These are phyloP conservation scores for Habropoda laboriosa DNA, from an alignment of 1,140 invertebrate genomes.

Conservation along the genomic window DNA sequence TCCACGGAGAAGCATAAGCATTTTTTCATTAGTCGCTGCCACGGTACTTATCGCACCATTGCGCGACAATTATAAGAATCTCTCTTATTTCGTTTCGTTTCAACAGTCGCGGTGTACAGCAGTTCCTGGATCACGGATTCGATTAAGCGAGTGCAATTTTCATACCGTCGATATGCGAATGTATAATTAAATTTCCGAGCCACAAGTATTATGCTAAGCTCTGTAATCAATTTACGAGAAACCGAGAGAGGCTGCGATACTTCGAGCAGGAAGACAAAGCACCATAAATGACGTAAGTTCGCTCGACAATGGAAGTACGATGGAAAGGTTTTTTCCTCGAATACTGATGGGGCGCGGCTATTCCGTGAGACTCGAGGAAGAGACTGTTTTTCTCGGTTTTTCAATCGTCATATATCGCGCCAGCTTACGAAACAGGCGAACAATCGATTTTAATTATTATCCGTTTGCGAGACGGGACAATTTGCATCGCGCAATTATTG, in stretches of 20 bases:
- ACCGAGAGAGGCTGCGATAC: conserved; percentile 21
- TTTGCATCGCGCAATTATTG: too few species aligned
- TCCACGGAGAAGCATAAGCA: conserved; percentile 50
- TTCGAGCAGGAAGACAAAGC: conserved; percentile 32
- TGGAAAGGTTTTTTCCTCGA: conserved; percentile 49
- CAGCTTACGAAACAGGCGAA: background rate
- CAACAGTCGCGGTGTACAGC: background rate
- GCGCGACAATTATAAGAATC: conserved; percentile 3
- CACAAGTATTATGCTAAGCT: conserved; percentile 33
- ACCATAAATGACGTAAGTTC: conserved; percentile 32
- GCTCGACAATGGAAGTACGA: conserved; percentile 15
- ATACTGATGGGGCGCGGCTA: conserved; percentile 24
- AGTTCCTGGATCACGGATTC: conserved; percentile 38
- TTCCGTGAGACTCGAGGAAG: background rate
- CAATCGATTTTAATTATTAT: background rate
- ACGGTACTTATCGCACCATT: conserved; percentile 27
- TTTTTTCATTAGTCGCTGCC: conserved; percentile 45
- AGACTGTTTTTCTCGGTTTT: background rate
- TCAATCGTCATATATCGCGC: background rate
- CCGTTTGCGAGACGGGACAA: too few species aligned
- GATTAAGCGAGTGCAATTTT: conserved; percentile 32
- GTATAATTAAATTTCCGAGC: conserved; percentile 33
- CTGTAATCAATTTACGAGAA: conserved; percentile 36
- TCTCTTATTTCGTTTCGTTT: background rate
- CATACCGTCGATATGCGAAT: background rate